Percentiles rank a stretch among this genome's conserved stretches.
These are phyloP conservation scores for Leptodactylus fuscus DNA, from an alignment of 2,113 vertebrate species.

Conservation along the genomic window DNA sequence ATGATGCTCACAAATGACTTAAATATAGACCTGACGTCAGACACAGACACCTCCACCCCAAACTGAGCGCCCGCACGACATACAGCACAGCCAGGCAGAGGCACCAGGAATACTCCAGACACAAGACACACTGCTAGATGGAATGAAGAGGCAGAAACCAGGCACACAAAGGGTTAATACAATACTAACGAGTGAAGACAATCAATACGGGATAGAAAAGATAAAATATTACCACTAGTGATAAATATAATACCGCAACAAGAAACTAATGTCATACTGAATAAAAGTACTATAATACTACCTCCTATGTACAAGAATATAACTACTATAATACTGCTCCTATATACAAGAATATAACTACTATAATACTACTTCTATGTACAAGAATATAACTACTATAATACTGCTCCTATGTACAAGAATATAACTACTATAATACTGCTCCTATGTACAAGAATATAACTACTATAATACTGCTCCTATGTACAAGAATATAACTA, in stretches of 20 bases:
- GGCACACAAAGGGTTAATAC: no score
- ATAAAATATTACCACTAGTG: no score
- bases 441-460: not conserved
- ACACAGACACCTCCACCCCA: not conserved
- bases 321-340: not conserved
- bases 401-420: not conserved
- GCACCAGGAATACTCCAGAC: no score
- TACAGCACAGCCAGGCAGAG: not conserved
- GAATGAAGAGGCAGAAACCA: no score
- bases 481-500: not conserved
- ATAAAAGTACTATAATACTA: no score
- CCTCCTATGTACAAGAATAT: not conserved
- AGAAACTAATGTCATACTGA: no score
- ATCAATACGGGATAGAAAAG: no score
- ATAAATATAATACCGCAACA: no score
- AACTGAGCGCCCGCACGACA: not conserved
- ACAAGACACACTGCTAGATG: no score
- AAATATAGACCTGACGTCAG: not conserved
- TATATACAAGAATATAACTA: not conserved
- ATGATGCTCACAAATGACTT: not conserved
- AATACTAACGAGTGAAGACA: no score
- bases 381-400: constrained; percentile 7
- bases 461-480: not conserved
- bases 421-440: constrained; percentile 1
- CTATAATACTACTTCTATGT: not conserved